phyloP scores from a whole-genome alignment of 2,113 vertebrate genomes.

The Struthidea cinerea region DNA sequence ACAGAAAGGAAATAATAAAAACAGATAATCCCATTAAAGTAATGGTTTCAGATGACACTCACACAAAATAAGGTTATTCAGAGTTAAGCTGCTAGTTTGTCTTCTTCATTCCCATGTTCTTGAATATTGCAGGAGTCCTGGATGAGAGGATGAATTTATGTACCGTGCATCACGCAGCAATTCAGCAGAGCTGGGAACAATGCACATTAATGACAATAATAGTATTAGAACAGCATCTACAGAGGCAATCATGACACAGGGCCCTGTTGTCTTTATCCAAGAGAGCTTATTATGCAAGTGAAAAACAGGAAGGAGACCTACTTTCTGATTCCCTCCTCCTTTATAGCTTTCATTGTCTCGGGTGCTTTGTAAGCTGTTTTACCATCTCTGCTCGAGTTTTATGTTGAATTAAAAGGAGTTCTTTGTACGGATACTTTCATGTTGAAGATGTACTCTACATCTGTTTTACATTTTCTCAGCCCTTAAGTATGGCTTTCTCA shows the following conservation, averaged over 20 bases:
- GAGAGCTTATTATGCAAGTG: background rate
- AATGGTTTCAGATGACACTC: conserved; percentile 43
- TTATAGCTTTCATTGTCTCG: background rate
- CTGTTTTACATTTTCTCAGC: background rate
- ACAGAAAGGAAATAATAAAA: conserved; percentile 61
- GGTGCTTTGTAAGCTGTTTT: background rate
- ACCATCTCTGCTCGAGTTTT: background rate
- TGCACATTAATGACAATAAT: background rate
- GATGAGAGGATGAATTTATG: conserved; percentile 31
- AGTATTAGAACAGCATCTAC: background rate
- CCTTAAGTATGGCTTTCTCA: background rate
- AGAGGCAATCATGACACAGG: background rate
- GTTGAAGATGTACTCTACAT: background rate
- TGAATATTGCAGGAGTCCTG: conserved; percentile 20
- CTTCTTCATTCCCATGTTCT: conserved; percentile 24
- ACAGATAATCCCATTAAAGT: conserved; percentile 53
- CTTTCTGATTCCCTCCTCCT: background rate
- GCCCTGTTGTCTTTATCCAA: background rate
- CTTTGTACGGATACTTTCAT: background rate
- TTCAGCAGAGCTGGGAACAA: background rate
- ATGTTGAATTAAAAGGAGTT: background rate
- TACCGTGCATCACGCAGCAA: background rate
- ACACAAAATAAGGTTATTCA: conserved; percentile 49
- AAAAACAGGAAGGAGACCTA: background rate
- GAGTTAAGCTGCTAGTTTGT: conserved; percentile 58